Conservation (phyloP, 2,888 invertebrate genomes). For the Heliconius cydno region DNA sequence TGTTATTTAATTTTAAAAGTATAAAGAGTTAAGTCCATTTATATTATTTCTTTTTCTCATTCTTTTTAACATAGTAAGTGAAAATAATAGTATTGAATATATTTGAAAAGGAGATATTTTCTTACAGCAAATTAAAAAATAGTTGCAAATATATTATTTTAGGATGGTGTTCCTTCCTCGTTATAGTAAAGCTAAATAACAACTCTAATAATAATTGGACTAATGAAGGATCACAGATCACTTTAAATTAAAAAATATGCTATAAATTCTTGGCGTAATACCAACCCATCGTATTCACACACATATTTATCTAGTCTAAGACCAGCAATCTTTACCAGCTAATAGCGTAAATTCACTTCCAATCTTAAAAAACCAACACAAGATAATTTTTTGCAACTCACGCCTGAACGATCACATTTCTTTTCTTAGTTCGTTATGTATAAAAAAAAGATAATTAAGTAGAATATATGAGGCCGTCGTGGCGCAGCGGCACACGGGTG, state of each 20-base stretch:
- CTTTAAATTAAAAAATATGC: neutral
- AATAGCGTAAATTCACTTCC: conserved; percentile 34
- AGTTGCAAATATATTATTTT: neutral
- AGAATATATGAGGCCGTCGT: no score
- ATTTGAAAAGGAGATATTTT: no score
- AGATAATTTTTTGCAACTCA: conserved; percentile 26
- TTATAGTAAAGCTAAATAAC: neutral
- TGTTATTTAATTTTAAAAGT: conserved; percentile 20
- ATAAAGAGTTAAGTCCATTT: neutral
- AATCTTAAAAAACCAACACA: conserved; percentile 27
- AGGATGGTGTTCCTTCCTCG: neutral
- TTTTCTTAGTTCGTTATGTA: conserved; percentile 21
- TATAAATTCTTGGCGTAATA: neutral
- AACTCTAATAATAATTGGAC: neutral
- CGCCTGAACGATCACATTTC: conserved; percentile 38
- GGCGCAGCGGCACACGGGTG: no score
- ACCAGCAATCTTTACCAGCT: conserved; percentile 32
- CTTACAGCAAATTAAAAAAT: no score
- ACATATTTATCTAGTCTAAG: conserved; percentile 36
- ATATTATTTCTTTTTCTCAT: neutral
- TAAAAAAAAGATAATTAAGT: no score
- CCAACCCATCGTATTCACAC: neutral
- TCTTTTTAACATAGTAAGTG: neutral
- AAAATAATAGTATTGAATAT: neutral
- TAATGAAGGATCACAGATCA: neutral